Base-by-base conservation (phyloP, 37 sponge, comb jelly and placozoan genomes). In the Theonella swinhoei region DNA sequence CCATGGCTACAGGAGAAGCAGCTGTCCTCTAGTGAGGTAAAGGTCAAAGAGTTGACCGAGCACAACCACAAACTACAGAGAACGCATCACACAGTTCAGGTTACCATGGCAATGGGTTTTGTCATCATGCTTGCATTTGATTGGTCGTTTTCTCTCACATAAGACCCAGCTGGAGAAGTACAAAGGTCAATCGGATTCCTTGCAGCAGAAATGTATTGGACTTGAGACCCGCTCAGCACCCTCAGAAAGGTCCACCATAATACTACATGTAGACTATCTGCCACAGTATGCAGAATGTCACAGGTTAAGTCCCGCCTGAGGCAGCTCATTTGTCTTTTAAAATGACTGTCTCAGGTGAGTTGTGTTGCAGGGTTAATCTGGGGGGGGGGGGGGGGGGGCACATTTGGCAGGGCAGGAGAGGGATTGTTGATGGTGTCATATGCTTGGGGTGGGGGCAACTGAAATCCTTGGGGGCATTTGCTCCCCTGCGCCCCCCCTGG, bases 161-260 rank as follows among this genome's bases (percentile, higher is more conserved):
- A 36, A 84, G 85, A 31, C 73, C 9, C 94, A 93, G 79, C 33
- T 88, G n/a, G 89, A 90, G 42, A 92, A 90, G 80, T 82, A 88
- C 71, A 88, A 70, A 32, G 77, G 82, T 59, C 36, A 80, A 0
- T 68, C 88, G 2, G 91, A 92, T 4, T 87, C 90, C 7, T 65
- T 84, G 60, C 90, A 88, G 59, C 70, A 80, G 43, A 92, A 95
- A 78, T 78, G 77, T 79, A 83, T 88, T 8, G 76, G 85, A 14
- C 75, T 95, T 33, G 96, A 97, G 43, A 83, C 74, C 9, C 94
- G 92, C 58, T 83, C 93, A 2, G 70, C 23, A 54, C 88, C 4
- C 78, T 95, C 39, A 89, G 89, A 36, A 97, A 95, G 88, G 96
- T 92, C 33, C 33, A 81, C 19, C 63, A 20, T 11, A 19, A 20